Evolutionary conservation across 2,888 invertebrate species (phyloP).

Genomic region (Psylliodes chrysocephalus): DNA sequence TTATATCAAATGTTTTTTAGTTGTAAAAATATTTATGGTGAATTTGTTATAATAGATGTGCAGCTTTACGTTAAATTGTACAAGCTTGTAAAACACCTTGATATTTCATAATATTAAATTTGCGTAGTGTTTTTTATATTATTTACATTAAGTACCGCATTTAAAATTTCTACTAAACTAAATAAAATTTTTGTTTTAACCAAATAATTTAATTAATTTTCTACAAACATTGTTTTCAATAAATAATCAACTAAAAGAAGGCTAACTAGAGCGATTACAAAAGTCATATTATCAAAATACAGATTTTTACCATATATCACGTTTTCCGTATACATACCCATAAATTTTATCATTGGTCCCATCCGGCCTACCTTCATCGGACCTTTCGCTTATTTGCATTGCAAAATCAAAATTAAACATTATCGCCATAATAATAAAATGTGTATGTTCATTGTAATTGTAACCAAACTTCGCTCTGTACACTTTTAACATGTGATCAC

Average conservation of each 20-base stretch:
- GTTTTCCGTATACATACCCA: conserved; percentile 51
- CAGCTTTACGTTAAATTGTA: too few species aligned
- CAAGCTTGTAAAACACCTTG: too few species aligned
- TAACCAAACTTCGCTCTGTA: conserved; percentile 54
- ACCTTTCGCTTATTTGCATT: conserved; percentile 33
- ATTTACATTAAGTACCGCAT: too few species aligned
- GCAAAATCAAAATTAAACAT: conserved; percentile 35
- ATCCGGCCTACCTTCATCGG: conserved; percentile 41
- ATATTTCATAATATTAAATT: too few species aligned
- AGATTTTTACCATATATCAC: conserved; percentile 39
- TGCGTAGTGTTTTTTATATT: too few species aligned
- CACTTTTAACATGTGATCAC: conserved; percentile 46
- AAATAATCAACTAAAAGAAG: conserved; percentile 44
- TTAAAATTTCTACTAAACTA: too few species aligned
- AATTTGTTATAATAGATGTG: too few species aligned
- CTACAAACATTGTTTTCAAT: neutral
- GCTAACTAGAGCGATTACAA: conserved; percentile 42
- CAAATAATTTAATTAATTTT: too few species aligned
- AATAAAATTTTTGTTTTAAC: too few species aligned
- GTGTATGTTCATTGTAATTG: conserved; percentile 39
- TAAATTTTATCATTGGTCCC: conserved; percentile 45
- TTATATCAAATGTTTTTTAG: too few species aligned
- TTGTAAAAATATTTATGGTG: too few species aligned
- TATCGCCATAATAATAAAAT: conserved; percentile 38
- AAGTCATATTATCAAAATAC: conserved; percentile 46